Evolutionary conservation across 2,113 vertebrate species (phyloP).

Genomic region (Toxostoma redivivum): DNA sequence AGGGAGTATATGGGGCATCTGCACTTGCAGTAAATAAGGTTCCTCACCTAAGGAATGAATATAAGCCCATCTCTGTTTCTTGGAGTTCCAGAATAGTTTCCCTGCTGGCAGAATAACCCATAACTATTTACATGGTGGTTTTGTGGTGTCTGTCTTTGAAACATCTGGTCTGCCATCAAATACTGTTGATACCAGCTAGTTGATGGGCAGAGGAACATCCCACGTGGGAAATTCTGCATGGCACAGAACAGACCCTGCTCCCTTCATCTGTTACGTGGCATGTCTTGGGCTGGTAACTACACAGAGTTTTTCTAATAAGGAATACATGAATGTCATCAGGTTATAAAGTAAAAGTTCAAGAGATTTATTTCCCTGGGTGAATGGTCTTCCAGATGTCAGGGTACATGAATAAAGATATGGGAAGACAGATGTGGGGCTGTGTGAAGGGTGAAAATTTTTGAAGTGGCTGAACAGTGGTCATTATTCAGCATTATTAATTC

Average conservation of each 20-base stretch:
- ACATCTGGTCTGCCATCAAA: neutral
- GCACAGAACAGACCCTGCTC: neutral
- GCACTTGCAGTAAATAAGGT: neutral
- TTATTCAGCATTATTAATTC: neutral
- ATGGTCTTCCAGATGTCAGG: neutral
- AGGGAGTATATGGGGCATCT: neutral
- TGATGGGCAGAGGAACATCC: neutral
- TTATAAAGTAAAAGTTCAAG: neutral
- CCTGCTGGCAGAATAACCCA: neutral
- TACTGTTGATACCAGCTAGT: neutral
- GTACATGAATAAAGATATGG: neutral
- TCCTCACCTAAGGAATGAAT: neutral
- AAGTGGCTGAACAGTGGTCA: neutral
- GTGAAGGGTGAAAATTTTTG: neutral
- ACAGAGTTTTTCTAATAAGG: neutral
- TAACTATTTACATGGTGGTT: neutral
- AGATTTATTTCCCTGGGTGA: neutral
- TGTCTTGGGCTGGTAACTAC: neutral
- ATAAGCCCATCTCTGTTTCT: neutral
- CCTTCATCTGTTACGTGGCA: neutral
- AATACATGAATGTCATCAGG: accelerated
- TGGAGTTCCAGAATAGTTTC: neutral
- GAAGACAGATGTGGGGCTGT: neutral
- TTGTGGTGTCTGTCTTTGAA: neutral
- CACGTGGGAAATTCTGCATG: accelerated